Percentiles rank a stretch among this genome's conserved stretches.
Conservation (phyloP, 2,888 invertebrate species). For the Luperina nickerlii region DNA sequence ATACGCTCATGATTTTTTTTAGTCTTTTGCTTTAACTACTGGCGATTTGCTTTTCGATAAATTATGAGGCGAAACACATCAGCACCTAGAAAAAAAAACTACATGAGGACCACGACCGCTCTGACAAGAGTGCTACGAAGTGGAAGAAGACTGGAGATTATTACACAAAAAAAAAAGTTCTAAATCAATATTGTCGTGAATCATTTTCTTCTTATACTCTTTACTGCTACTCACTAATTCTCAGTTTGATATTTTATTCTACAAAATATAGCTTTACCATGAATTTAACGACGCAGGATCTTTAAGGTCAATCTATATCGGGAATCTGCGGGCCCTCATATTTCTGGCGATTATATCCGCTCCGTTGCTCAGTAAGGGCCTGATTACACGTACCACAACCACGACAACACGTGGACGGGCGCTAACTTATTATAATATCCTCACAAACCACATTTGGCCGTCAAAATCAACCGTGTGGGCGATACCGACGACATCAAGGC, state of each 20-base stretch:
- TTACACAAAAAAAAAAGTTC: too few relatives aligned
- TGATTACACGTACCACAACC: background rate
- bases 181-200: too few relatives aligned
- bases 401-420: background rate
- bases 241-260: background rate
- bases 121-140: too few relatives aligned
- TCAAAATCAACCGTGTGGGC: background rate
- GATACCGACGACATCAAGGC: background rate
- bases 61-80: too few relatives aligned
- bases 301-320: conserved; percentile 26
- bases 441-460: background rate
- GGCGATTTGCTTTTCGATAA: too few relatives aligned
- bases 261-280: background rate
- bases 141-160: too few relatives aligned
- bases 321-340: background rate
- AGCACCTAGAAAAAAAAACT: too few relatives aligned
- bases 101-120: too few relatives aligned
- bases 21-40: background rate
- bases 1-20: background rate
- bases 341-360: conserved; percentile 3
- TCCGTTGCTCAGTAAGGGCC: background rate
- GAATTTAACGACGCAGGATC: background rate
- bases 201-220: background rate
- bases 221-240: background rate
- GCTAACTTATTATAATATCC: too few relatives aligned